phyloP scores from a whole-genome alignment of 2,888 invertebrate species.

The Deladenus siricidicola region DNA sequence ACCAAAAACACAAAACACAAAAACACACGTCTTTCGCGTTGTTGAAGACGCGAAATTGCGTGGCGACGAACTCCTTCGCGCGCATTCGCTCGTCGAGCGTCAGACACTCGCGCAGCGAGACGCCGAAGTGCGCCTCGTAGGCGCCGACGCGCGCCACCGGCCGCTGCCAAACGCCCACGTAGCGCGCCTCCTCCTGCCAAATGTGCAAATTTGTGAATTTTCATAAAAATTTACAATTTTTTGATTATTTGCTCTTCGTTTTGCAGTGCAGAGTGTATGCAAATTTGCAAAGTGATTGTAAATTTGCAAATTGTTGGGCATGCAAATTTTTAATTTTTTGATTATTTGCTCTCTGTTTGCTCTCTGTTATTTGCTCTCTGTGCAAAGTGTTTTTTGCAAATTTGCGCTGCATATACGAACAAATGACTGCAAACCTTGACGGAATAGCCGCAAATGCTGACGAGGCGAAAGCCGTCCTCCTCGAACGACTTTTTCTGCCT shows the following conservation, averaged over 20 bases:
- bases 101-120: constrained; percentile 43
- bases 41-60: constrained; percentile 45
- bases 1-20: neutral
- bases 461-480: constrained; percentile 43
- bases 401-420: too few species aligned
- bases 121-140: constrained; percentile 51
- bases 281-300: too few species aligned
- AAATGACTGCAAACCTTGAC: constrained; percentile 22
- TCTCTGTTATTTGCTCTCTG: too few species aligned
- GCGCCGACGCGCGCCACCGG: constrained; percentile 30
- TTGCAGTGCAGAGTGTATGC: neutral
- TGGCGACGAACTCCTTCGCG: constrained; percentile 40
- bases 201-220: too few species aligned
- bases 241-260: neutral
- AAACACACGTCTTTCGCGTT: constrained; percentile 37
- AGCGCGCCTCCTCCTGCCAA: constrained; percentile 29
- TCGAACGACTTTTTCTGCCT: constrained; percentile 42
- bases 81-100: constrained; percentile 34
- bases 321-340: too few species aligned
- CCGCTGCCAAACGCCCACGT: constrained; percentile 51
- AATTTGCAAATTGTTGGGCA: too few species aligned
- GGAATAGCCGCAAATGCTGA: constrained; percentile 47
- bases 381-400: too few species aligned
- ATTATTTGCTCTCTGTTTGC: too few species aligned
- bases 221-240: neutral